Evolutionary conservation across 1,140 invertebrate genomes (phyloP).

Genomic region (Nilaparvata lugens): DNA sequence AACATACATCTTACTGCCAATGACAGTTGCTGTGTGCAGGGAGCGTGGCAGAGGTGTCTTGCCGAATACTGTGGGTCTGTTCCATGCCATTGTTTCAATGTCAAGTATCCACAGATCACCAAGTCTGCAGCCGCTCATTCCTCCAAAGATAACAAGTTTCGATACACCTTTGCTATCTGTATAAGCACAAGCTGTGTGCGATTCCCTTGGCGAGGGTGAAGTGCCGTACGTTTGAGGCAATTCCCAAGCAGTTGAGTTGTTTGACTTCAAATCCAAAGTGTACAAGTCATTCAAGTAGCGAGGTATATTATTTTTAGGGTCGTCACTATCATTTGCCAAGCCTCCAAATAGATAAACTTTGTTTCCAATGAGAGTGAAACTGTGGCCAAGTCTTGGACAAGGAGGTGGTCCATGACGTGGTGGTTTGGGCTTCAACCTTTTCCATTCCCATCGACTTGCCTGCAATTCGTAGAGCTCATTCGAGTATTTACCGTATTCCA

Average conservation of each 20-base stretch:
- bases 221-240: slow-evolving; percentile 73
- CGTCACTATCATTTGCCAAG: slow-evolving; percentile 93
- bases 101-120: slow-evolving; percentile 96
- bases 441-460: slow-evolving; percentile 97
- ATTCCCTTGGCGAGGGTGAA: slow-evolving; percentile 89
- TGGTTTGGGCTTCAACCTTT: slow-evolving; percentile 77
- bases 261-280: slow-evolving; percentile 29
- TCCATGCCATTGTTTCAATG: slow-evolving; percentile 81
- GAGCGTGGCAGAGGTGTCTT: slow-evolving; percentile 88
- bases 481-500: slow-evolving; percentile 99
- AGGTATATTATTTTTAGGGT: slow-evolving; percentile 96
- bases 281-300: slow-evolving; percentile 43
- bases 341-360: slow-evolving; percentile 96
- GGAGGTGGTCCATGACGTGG: slow-evolving; percentile 75
- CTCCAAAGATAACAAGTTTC: slow-evolving; percentile 91
- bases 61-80: slow-evolving; percentile 76
- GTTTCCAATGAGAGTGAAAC: slow-evolving; percentile 90
- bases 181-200: slow-evolving; percentile 91
- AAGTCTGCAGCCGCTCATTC: slow-evolving; percentile 93
- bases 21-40: slow-evolving; percentile 91
- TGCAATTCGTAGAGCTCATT: slow-evolving; percentile 94
- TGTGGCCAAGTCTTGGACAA: slow-evolving; percentile 91
- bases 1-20: slow-evolving; percentile 92
- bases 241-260: slow-evolving; percentile 64
- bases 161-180: slow-evolving; percentile 66